These are phyloP conservation scores for Bombyx huttoni DNA, from an alignment of 2,888 invertebrate genomes.

Conservation along the genomic window DNA sequence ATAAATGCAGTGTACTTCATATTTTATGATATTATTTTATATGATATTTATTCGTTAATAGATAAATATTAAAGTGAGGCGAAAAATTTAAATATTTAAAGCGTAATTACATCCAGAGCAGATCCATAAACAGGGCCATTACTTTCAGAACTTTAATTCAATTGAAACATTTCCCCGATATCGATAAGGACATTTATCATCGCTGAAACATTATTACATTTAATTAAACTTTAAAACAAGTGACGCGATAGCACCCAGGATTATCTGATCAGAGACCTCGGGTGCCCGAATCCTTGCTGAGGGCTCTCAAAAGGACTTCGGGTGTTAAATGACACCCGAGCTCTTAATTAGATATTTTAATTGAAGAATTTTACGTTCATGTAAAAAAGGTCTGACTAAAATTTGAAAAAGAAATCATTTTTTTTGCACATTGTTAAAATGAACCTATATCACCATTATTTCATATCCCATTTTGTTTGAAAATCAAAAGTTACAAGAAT, in stretches of 20 bases:
- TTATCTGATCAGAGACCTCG: slow-evolving; percentile 22
- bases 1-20: no score
- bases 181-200: slow-evolving; percentile 31
- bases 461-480: no score
- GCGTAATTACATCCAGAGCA: not conserved
- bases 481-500: no score
- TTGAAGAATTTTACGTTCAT: not conserved
- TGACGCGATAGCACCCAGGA: slow-evolving; percentile 20
- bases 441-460: not conserved
- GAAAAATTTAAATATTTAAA: not conserved
- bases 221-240: slow-evolving; percentile 39
- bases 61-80: no score
- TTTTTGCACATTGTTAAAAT: not conserved
- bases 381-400: not conserved
- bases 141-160: slow-evolving; percentile 20
- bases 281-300: slow-evolving; percentile 16
- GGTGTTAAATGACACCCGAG: slow-evolving; percentile 5
- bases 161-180: slow-evolving; percentile 22
- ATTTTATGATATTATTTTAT: no score
- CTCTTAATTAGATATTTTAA: not conserved
- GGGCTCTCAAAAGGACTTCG: slow-evolving; percentile 4
- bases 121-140: slow-evolving; percentile 3
- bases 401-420: not conserved
- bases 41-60: no score
- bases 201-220: slow-evolving; percentile 32